phyloP scores from a whole-genome alignment of 1,140 invertebrate species.

The Drosophila santomea region DNA sequence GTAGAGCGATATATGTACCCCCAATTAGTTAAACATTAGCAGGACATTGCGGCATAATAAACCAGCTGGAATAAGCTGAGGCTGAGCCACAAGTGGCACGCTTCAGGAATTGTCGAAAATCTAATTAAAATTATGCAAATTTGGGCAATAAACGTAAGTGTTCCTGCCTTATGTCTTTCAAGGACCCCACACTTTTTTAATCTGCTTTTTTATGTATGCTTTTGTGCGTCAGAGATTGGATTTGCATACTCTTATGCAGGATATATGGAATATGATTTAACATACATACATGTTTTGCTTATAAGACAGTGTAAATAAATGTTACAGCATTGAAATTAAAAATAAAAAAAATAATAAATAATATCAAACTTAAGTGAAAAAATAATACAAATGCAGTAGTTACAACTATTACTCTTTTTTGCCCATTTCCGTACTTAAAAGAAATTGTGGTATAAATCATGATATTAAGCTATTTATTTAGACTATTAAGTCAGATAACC shows the following conservation, averaged over 20 bases:
- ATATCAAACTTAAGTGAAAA: neutral
- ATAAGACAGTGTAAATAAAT: too few species aligned
- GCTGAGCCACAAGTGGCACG: conserved; percentile 24
- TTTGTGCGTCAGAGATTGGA: conserved; percentile 20
- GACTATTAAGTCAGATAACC: neutral
- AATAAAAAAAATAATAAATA: neutral
- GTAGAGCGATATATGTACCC: conserved; percentile 65
- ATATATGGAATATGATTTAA: neutral
- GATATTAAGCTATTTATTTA: too few species aligned
- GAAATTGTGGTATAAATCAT: neutral
- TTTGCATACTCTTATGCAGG: conserved; percentile 2
- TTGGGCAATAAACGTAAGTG: conserved; percentile 30
- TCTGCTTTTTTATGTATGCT: conserved; percentile 20
- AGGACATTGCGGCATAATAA: conserved; percentile 8
- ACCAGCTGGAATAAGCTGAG: neutral
- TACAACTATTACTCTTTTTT: too few species aligned
- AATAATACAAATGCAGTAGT: too few species aligned
- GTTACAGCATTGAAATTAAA: too few species aligned
- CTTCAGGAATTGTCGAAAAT: conserved; percentile 23
- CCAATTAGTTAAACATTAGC: conserved; percentile 71
- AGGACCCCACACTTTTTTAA: conserved; percentile 15
- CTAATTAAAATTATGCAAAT: conserved; percentile 76
- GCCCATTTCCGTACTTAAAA: neutral
- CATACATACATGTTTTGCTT: too few species aligned
- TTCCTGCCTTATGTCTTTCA: conserved; percentile 15